These are phyloP conservation scores for Bothrops alternatus DNA, from an alignment of 2,797 vertebrate genomes.

Conservation along the genomic window DNA sequence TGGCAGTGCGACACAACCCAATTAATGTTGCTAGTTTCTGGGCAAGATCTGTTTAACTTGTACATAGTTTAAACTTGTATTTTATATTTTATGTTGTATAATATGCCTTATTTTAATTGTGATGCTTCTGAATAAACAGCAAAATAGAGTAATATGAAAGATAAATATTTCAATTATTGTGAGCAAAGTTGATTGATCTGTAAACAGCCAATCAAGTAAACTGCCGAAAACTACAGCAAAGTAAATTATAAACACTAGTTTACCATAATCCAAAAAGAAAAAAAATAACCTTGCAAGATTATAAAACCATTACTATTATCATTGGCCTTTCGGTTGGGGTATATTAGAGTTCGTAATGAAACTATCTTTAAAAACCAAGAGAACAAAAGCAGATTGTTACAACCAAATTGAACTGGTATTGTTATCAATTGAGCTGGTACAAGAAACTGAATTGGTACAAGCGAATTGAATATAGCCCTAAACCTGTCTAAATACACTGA, in stretches of 20 bases:
- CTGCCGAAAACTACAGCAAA: slow-evolving; percentile 7
- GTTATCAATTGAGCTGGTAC: background rate
- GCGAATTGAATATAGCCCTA: background rate
- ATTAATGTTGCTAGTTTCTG: background rate
- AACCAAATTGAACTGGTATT: background rate
- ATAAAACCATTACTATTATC: slow-evolving; percentile 21
- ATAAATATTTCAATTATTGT: slow-evolving; percentile 36
- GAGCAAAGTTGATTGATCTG: slow-evolving; percentile 47
- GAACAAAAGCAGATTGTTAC: slow-evolving; percentile 1
- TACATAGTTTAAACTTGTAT: background rate
- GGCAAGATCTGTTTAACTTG: background rate
- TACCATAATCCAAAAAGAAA: slow-evolving; percentile 38
- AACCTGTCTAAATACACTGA: background rate
- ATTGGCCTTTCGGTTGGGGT: background rate
- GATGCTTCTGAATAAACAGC: slow-evolving; percentile 17
- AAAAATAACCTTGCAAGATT: slow-evolving; percentile 31
- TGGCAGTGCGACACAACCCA: background rate
- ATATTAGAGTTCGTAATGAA: slow-evolving; percentile 26
- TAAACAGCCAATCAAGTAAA: slow-evolving; percentile 47
- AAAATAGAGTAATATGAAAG: slow-evolving; percentile 35
- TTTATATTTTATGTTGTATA: background rate
- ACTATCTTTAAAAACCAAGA: background rate
- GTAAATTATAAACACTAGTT: slow-evolving; percentile 52
- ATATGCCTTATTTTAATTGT: background rate
- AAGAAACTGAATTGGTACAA: background rate